Evolutionary conservation across 2,113 vertebrate species (phyloP).

Genomic region (Argyrosomus japonicus): DNA sequence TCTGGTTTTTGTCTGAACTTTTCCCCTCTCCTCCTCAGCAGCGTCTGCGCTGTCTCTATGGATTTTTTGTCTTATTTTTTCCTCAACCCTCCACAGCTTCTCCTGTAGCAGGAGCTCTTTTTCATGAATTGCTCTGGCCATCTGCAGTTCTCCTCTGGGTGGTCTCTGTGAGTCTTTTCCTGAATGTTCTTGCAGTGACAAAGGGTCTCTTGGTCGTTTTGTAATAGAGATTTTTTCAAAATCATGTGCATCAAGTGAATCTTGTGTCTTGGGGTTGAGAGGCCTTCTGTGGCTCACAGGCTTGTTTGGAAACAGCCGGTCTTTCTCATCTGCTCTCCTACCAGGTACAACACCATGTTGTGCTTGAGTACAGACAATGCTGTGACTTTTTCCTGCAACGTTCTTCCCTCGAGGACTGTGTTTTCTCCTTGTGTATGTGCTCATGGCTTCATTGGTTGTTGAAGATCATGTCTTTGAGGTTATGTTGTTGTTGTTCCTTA

Average conservation of each 20-base stretch:
- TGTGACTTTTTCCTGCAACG: slow-evolving; percentile 45
- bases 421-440: slow-evolving; percentile 5
- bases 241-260: slow-evolving; percentile 14
- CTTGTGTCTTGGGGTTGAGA: slow-evolving; percentile 38
- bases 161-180: neutral
- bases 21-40: slow-evolving; percentile 42
- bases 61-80: slow-evolving; percentile 80
- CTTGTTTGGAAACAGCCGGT: slow-evolving; percentile 85
- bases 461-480: neutral
- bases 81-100: slow-evolving; percentile 84
- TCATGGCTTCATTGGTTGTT: slow-evolving; percentile 30
- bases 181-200: neutral
- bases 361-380: neutral
- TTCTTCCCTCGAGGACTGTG: slow-evolving; percentile 25
- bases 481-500: neutral
- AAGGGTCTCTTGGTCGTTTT: slow-evolving; percentile 21
- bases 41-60: slow-evolving; percentile 72
- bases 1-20: slow-evolving; percentile 46
- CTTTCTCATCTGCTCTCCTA: slow-evolving; percentile 73
- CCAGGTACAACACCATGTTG: slow-evolving; percentile 41
- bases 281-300: slow-evolving; percentile 81
- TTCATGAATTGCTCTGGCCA: slow-evolving; percentile 83
- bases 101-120: slow-evolving; percentile 84
- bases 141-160: slow-evolving; percentile 57
- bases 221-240: slow-evolving; percentile 30